These are phyloP conservation scores for Phoenicopterus ruber DNA, from an alignment of 2,113 vertebrate genomes.

Conservation along the genomic window DNA sequence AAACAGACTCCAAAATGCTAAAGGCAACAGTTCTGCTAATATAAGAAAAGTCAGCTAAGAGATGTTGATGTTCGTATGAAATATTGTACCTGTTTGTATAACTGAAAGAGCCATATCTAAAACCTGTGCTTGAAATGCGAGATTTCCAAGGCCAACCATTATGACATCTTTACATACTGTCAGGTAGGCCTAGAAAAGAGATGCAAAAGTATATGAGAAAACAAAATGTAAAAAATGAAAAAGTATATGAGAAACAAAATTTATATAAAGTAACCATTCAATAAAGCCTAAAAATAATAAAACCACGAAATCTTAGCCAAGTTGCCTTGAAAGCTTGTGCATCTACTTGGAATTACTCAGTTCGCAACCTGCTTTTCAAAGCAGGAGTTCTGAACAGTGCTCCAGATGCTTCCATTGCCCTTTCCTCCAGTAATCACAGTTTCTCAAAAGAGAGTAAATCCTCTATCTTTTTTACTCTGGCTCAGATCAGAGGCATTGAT, in stretches of 20 bases:
- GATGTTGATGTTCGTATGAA: background rate
- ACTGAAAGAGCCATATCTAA: conserved; percentile 77
- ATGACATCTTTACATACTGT: conserved; percentile 80
- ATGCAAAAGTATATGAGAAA: background rate
- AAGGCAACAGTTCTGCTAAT: background rate
- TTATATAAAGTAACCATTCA: background rate
- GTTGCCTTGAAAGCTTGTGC: background rate
- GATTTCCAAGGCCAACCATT: conserved; percentile 82
- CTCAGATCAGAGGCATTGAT: background rate
- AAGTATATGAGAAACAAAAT: background rate
- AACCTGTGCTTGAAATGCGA: conserved; percentile 75
- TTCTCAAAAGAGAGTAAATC: background rate
- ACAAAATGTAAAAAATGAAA: background rate
- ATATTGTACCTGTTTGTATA: conserved; percentile 77
- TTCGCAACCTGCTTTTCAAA: background rate
- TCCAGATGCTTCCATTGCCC: background rate
- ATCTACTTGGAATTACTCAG: background rate
- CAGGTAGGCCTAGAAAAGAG: conserved; percentile 79
- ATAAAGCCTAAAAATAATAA: background rate
- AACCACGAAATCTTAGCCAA: background rate
- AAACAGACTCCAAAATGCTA: background rate
- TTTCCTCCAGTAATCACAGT: background rate
- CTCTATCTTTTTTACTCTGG: background rate
- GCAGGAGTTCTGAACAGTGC: background rate
- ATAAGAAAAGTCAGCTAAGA: background rate